Evolutionary conservation across 2,113 vertebrate genomes (phyloP).

Genomic region (Emydocephalus ijimae): DNA sequence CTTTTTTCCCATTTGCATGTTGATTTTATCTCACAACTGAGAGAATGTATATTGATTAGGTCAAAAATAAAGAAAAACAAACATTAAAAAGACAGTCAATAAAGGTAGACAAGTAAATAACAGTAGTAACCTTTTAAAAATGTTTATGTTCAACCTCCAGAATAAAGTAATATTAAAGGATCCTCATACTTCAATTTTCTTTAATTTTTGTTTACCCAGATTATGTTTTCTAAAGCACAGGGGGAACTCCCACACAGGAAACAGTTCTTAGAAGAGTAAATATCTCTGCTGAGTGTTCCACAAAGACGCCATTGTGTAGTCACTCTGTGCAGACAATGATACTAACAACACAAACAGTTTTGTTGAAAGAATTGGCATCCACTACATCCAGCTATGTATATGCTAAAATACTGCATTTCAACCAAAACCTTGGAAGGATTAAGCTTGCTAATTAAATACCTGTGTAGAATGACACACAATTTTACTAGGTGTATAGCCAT

Average conservation of each 20-base stretch:
- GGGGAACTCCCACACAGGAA: not conserved
- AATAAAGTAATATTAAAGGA: not conserved
- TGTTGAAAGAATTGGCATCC: conserved; percentile 9
- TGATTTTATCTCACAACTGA: not conserved
- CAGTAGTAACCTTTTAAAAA: not conserved
- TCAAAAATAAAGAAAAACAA: not conserved
- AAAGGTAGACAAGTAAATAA: conserved; percentile 21
- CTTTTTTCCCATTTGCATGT: not conserved
- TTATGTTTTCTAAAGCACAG: conserved; percentile 6
- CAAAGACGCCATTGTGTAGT: conserved; percentile 14
- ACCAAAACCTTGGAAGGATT: not conserved
- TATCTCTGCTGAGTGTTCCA: not conserved
- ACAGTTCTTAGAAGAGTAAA: not conserved
- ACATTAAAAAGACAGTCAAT: not conserved
- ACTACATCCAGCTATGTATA: not conserved
- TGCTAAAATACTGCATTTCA: not conserved
- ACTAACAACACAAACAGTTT: not conserved
- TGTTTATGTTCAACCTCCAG: not conserved
- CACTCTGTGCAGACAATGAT: not conserved
- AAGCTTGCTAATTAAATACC: conserved; percentile 1
- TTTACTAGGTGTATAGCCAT: not conserved
- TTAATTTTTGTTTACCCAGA: conserved; percentile 13
- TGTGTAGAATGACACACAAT: conserved; percentile 1
- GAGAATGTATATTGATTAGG: not conserved
- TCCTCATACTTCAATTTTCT: not conserved